These are phyloP conservation scores for Melopsittacus undulatus DNA, from an alignment of 2,797 vertebrate species.

Conservation along the genomic window DNA sequence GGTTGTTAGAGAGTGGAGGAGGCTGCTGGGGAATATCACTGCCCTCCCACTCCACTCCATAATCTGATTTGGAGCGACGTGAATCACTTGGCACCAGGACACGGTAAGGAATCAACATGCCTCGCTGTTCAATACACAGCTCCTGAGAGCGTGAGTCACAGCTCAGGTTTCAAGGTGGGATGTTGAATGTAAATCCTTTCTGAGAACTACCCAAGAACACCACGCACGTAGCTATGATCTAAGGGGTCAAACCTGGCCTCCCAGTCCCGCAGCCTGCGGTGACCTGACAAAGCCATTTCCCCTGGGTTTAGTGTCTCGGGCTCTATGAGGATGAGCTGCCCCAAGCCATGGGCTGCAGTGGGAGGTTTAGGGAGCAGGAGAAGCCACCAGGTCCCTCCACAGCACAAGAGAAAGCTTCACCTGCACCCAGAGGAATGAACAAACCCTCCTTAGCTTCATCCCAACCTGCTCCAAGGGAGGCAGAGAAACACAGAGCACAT, in stretches of 20 bases:
- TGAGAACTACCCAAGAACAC: slow-evolving; percentile 4
- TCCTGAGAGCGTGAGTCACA: not conserved
- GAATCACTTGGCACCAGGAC: not conserved
- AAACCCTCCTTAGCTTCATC: not conserved
- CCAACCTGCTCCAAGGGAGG: not conserved
- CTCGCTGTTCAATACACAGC: not conserved
- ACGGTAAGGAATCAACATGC: not conserved
- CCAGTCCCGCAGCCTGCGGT: accelerated
- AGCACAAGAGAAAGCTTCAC: accelerated
- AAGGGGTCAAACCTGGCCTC: not conserved
- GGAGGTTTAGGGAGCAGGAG: accelerated
- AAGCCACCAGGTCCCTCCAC: accelerated
- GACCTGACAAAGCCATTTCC: not conserved
- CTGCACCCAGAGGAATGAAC: not conserved
- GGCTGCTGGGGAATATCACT: not conserved
- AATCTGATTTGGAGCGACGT: not conserved
- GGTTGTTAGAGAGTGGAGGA: not conserved
- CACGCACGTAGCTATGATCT: accelerated
- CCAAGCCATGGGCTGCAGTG: accelerated
- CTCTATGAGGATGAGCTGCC: not conserved
- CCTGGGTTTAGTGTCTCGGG: accelerated
- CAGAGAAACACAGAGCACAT: not conserved
- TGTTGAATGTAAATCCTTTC: slow-evolving; percentile 13
- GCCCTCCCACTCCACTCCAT: not conserved
- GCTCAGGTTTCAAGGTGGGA: slow-evolving; percentile 4